Evolutionary conservation across 2,113 vertebrate species (phyloP).

Genomic region (Heterocephalus glaber): DNA sequence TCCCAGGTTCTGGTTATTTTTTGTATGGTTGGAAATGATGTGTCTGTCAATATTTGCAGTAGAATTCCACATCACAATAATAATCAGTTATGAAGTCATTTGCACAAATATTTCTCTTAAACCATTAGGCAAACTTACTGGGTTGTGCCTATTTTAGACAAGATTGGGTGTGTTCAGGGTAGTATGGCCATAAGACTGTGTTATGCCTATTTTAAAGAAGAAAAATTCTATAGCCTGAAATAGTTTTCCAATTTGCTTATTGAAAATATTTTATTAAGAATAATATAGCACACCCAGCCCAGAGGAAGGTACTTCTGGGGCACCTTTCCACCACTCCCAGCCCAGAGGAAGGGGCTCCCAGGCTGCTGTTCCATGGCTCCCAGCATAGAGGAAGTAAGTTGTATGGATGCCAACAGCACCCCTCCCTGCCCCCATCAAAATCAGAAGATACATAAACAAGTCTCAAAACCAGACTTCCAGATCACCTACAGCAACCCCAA

Average conservation of each 20-base stretch:
- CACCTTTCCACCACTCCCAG: too few species aligned
- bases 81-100: neutral
- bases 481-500: too few species aligned
- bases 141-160: neutral
- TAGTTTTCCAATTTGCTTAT: neutral
- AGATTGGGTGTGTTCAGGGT: too few species aligned
- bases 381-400: too few species aligned
- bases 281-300: neutral
- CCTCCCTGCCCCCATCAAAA: too few species aligned
- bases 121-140: neutral
- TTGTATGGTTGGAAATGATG: neutral
- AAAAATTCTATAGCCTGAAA: neutral
- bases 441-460: too few species aligned
- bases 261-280: conserved; percentile 19
- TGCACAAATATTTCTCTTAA: neutral
- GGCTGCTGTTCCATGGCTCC: too few species aligned
- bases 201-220: neutral
- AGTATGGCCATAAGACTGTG: neutral
- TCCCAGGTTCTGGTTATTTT: neutral
- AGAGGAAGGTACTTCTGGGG: too few species aligned
- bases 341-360: too few species aligned
- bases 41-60: conserved; percentile 3
- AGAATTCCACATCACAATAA: neutral
- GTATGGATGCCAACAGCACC: too few species aligned
- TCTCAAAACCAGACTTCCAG: too few species aligned